Base-by-base conservation (phyloP, 23 tunicate species). In the Ciona savignyi region DNA sequence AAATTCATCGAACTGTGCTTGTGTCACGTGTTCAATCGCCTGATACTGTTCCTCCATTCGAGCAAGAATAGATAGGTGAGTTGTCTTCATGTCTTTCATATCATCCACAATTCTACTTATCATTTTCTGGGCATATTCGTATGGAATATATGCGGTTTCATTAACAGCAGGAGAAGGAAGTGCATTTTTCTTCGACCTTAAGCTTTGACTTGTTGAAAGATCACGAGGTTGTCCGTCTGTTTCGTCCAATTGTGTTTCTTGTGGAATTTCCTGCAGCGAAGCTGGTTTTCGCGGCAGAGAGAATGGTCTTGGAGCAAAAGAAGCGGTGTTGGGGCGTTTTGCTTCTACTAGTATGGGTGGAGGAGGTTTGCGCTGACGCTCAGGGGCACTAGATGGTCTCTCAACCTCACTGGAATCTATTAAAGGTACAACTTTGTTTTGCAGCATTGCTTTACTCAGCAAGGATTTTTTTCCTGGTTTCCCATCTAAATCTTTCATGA, bases 81-180 rank as follows among this genome's bases (percentile, higher is more conserved):
- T 72, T 29, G 65, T 65, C 66, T 85, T 91, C 91, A 91, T 91
- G 21, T 65, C 51, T 51, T 84, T 81, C 91, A 91, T 91, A 35
- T 91, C 97, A 32, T 80, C 78, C 23, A 81, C 81, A 27, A 91
- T 82, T 6, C 97, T 42, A 0, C 80, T n/a, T 15, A 91, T 81
- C 78, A 88, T 80, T 4, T 77, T 73, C 19, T 77, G 83, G 33
- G 97, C 97, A 66, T 84, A 88, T 23, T 78, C 82, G 70, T 91
- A 91, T 19, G 97, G 97, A 48, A 91, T 88, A 62, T 91, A 91
- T 29, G 97, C 97, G 3, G 84, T 84, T 60, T 89, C 97, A 51
- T 84, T 85, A 19, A 85, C 66, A 15, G 66, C 70, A 32, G 78
- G 56, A 6, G 56, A 9, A 6, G 56, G 11, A 9, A 42, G 9